These are phyloP conservation scores for Eustalomyia histrio DNA, from an alignment of 2,888 invertebrate genomes.

Conservation along the genomic window DNA sequence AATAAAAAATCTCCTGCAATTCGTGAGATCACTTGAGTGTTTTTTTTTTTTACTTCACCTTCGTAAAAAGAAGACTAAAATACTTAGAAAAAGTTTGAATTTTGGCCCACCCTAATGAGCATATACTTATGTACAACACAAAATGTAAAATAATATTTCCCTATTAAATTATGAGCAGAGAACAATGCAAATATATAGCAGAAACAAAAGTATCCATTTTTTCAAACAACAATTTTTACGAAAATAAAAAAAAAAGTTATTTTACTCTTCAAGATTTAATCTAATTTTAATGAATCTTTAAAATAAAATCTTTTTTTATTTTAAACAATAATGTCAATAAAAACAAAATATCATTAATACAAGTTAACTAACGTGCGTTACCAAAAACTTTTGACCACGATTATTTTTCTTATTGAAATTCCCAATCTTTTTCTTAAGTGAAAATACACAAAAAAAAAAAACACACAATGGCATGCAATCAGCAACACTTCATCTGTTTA, in stretches of 20 bases:
- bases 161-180: too few relatives aligned
- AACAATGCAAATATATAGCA: too few relatives aligned
- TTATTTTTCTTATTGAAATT: conserved; percentile 40
- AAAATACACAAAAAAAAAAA: conserved; percentile 24
- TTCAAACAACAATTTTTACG: neutral
- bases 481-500: conserved; percentile 76
- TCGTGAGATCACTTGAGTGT: too few relatives aligned
- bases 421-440: conserved; percentile 35
- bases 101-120: too few relatives aligned
- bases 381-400: conserved; percentile 59
- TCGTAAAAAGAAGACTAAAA: too few relatives aligned
- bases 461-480: conserved; percentile 75
- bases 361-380: conserved; percentile 58
- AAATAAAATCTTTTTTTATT: conserved; percentile 25
- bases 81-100: too few relatives aligned
- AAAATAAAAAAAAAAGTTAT: neutral
- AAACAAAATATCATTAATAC: conserved; percentile 45
- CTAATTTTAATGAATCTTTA: conserved; percentile 47
- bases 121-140: too few relatives aligned
- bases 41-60: too few relatives aligned
- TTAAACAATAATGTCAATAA: conserved; percentile 43
- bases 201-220: too few relatives aligned
- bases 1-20: too few relatives aligned
- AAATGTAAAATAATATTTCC: too few relatives aligned
- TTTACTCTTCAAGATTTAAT: conserved; percentile 41